A percentile compares a stretch with the other conserved stretches of the same genome.
Conservation (phyloP, 2,797 vertebrate genomes). For the Sebastolobus altivelis region DNA sequence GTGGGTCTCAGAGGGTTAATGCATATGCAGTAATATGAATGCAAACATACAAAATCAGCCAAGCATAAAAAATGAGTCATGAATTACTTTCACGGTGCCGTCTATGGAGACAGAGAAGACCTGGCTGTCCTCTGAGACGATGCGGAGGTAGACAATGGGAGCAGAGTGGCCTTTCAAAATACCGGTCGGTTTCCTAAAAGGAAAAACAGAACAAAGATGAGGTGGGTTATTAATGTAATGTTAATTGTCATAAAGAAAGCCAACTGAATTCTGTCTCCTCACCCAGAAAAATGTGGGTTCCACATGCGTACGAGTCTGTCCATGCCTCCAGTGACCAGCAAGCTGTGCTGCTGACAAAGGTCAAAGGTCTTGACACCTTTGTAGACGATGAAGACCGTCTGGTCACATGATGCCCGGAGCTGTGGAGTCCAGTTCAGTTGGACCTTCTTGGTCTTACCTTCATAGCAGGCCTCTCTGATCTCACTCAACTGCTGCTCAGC, state of each 20-base stretch:
- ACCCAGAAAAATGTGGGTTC: conserved; percentile 84
- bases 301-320: conserved; percentile 83
- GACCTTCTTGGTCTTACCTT: conserved; percentile 75
- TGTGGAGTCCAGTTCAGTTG: conserved; percentile 65
- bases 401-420: conserved; percentile 73
- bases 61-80: conserved; percentile 4
- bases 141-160: conserved; percentile 76
- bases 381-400: conserved; percentile 75
- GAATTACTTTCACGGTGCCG: conserved; percentile 80
- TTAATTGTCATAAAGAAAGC: background rate
- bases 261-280: conserved; percentile 25
- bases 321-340: conserved; percentile 85
- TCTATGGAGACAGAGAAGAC: conserved; percentile 84
- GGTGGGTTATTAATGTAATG: background rate
- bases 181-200: conserved; percentile 80
- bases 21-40: background rate
- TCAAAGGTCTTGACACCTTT: conserved; percentile 85
- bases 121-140: conserved; percentile 80
- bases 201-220: conserved; percentile 22
- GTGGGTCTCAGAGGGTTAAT: too few relatives aligned
- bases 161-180: conserved; percentile 83
- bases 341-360: conserved; percentile 77
- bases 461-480: conserved; percentile 73
- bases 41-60: background rate
- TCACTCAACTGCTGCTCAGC: conserved; percentile 80